Percentiles rank a stretch among this genome's conserved stretches.
phyloP scores from a whole-genome alignment of 2,113 vertebrate species.

The Dasyurus viverrinus region DNA sequence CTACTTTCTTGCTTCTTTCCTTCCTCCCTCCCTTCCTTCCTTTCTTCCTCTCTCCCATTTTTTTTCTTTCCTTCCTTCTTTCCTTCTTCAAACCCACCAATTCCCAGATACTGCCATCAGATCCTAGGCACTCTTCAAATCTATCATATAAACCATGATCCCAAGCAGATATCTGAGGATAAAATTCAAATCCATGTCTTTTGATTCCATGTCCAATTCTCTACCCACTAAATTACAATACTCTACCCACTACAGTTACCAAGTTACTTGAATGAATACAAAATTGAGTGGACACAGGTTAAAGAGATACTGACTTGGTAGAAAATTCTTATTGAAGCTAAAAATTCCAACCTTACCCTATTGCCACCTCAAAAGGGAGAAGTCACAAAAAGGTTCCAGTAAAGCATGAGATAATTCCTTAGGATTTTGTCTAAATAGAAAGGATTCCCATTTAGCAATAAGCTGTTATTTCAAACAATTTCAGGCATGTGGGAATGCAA shows the following conservation, averaged over 20 bases:
- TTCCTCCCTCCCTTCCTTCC: no score
- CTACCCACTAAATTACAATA: neutral
- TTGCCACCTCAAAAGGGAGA: neutral
- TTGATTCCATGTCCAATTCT: neutral
- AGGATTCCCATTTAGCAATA: neutral
- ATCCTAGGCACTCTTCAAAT: neutral
- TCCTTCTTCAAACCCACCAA: neutral
- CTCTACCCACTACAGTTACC: neutral
- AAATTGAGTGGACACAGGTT: neutral
- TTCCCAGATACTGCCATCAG: neutral
- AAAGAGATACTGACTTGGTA: neutral
- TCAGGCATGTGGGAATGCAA: neutral
- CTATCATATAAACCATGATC: neutral
- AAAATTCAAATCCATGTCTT: neutral
- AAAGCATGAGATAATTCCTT: neutral
- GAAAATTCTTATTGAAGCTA: neutral
- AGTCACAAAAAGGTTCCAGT: neutral
- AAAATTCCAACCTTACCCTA: neutral
- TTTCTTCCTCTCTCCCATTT: no score
- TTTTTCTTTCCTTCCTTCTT: neutral
- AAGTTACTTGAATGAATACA: neutral
- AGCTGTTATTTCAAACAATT: neutral
- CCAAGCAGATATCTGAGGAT: neutral
- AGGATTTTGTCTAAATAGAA: neutral
- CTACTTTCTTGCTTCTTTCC: no score